Conservation (phyloP, 1,140 invertebrate genomes). For the Nasonia giraulti region DNA sequence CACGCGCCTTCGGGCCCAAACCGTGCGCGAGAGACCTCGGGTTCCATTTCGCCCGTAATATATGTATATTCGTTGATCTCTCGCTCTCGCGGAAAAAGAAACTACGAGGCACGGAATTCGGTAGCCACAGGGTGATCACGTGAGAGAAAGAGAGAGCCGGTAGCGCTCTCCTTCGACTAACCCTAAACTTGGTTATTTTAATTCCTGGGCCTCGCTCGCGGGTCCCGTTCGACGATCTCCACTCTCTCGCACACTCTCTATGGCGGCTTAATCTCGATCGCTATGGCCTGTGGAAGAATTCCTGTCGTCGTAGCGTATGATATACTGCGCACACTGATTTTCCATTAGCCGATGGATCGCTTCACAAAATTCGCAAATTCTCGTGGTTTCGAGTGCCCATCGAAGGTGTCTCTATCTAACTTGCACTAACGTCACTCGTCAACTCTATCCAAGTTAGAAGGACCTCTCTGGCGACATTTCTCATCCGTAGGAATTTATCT, state of each 20-base stretch:
- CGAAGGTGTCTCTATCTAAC: no score
- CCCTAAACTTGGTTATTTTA: constrained; percentile 68
- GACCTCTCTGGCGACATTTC: no score
- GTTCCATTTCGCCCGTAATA: no score
- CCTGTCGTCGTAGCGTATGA: no score
- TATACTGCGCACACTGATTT: no score
- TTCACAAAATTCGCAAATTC: no score
- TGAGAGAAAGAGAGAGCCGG: constrained; percentile 49
- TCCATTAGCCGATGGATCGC: no score
- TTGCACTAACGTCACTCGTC: no score
- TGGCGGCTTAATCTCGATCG: background rate
- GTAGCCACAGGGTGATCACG: constrained; percentile 68
- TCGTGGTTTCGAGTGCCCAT: no score
- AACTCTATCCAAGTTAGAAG: no score
- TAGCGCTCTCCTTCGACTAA: constrained; percentile 57
- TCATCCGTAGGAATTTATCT: no score
- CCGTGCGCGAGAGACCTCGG: background rate
- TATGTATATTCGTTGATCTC: background rate
- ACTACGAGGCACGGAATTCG: constrained; percentile 67
- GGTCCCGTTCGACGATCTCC: constrained; percentile 48
- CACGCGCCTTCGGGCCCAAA: background rate
- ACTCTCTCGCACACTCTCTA: constrained; percentile 31
- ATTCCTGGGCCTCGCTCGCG: constrained; percentile 55
- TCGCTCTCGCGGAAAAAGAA: constrained; percentile 17
- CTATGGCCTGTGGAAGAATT: no score